These are phyloP conservation scores for Nymphalis urticae DNA, from an alignment of 2,888 invertebrate genomes.

Conservation along the genomic window DNA sequence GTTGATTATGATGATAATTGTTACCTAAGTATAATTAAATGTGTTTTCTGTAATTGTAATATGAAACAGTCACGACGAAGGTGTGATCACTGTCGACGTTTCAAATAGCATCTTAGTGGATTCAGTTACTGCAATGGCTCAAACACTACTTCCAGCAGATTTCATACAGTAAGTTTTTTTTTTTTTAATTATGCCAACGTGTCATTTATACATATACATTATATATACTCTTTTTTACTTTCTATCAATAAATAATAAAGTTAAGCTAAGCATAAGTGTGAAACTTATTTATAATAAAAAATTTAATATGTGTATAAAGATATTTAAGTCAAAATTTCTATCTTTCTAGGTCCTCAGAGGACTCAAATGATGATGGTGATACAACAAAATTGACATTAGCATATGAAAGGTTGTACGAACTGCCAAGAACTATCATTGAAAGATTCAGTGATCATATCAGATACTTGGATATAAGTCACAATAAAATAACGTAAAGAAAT, in stretches of 20 bases:
- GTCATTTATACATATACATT: background rate
- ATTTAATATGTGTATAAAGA: too few species aligned
- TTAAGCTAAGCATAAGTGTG: too few species aligned
- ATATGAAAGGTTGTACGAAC: conserved; percentile 84
- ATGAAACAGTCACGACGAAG: conserved; percentile 48
- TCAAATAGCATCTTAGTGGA: conserved; percentile 61
- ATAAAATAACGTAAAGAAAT: conserved; percentile 84
- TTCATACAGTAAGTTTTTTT: conserved; percentile 56
- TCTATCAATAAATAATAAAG: too few species aligned
- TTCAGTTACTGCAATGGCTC: conserved; percentile 63
- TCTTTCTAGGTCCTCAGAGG: conserved; percentile 53
- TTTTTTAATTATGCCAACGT: background rate
- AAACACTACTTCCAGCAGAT: conserved; percentile 58
- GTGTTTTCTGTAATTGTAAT: background rate
- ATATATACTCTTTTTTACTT: too few species aligned
- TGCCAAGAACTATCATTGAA: conserved; percentile 84
- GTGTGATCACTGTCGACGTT: conserved; percentile 62
- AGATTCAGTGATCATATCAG: conserved; percentile 82
- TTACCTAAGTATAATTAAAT: background rate
- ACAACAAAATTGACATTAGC: conserved; percentile 84
- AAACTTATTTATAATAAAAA: too few species aligned
- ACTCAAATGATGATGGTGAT: conserved; percentile 60
- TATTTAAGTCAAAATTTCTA: background rate
- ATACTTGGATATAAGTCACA: conserved; percentile 87
- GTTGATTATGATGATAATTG: background rate